phyloP scores from a whole-genome alignment of 2,797 vertebrate species.

The Phrynocephalus forsythii region DNA sequence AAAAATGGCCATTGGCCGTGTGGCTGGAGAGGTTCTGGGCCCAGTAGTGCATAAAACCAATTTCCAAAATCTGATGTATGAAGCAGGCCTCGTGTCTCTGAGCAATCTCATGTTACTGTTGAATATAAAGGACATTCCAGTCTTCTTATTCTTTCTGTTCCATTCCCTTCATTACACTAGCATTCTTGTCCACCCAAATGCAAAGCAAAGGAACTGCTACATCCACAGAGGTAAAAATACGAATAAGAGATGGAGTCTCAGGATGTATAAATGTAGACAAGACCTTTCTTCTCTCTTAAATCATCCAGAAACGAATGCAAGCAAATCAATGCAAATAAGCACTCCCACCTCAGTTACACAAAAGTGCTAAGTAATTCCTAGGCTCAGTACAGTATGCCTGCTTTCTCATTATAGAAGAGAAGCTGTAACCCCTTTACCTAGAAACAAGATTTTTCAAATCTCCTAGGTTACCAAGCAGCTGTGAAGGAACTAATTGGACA shows the following conservation, averaged over 20 bases:
- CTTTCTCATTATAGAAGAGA: background rate
- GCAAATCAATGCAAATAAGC: background rate
- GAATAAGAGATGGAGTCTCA: too few species aligned
- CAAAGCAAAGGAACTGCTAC: too few species aligned
- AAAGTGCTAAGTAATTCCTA: background rate
- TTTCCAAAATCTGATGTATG: background rate
- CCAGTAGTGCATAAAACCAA: background rate
- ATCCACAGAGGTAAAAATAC: too few species aligned
- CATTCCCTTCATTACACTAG: background rate
- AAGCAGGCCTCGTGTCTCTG: background rate
- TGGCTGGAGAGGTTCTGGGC: background rate
- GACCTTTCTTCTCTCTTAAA: too few species aligned
- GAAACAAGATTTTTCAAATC: slow-evolving; percentile 49
- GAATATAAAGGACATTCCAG: background rate
- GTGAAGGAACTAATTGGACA: slow-evolving; percentile 57
- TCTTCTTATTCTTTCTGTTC: background rate
- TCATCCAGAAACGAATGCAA: background rate
- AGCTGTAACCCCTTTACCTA: background rate
- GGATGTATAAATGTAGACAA: too few species aligned
- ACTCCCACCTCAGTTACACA: background rate
- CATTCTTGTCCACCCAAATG: background rate
- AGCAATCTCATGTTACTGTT: background rate
- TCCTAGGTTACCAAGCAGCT: slow-evolving; percentile 65
- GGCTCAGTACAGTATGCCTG: background rate
- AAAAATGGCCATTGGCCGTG: background rate